Base-by-base conservation (phyloP, 1,140 invertebrate species). In the Caerostris darwini region DNA sequence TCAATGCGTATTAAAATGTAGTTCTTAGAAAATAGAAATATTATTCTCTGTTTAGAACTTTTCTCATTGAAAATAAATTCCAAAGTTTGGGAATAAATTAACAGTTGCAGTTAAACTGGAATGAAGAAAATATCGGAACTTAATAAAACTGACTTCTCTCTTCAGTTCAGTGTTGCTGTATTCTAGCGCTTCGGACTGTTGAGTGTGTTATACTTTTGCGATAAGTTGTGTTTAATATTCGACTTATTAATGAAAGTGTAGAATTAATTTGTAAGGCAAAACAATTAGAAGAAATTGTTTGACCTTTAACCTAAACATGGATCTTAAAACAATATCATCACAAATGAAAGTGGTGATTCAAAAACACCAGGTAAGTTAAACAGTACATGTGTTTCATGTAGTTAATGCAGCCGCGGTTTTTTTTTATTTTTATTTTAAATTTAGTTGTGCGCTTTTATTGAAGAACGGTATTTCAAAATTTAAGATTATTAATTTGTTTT, bases 291-390 rank as follows among this genome's bases (percentile, higher is more conserved):
- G 59, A 17, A 81, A 57, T 59, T 83, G 7, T 69, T n/a, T 69
- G 12, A 53, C 90, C 67, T 54, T n/a, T 17, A 85, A 58, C 64
- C 7, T 17, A 77, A 95, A 92, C 34, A 95, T 95, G 94, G 96
- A 96, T 94, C 93, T 96, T 14, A 95, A 95, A 94, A 92, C 94
- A 8, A 95, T 96, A 81, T 95, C 96, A 93, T 94, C 95, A 12
- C 95, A 96, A 95, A 95, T 96, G 90, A 96, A 95, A 95, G 92
- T 95, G 64, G 95, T 96, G n/a, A 96, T 96, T 69, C 95, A 96
- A 95, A 96, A 95, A 95, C 96, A 96, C 95, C 96, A 96, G 96
- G 96, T 96, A 53, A 85, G 93, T 83, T n/a, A 69, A 85, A 90
- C 19, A 59, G 54, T 86, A 88, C n/a, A 88, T 53, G 10, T 12